Base-by-base conservation (phyloP, 2,888 invertebrate genomes). In the Meteorus cinctellus region DNA sequence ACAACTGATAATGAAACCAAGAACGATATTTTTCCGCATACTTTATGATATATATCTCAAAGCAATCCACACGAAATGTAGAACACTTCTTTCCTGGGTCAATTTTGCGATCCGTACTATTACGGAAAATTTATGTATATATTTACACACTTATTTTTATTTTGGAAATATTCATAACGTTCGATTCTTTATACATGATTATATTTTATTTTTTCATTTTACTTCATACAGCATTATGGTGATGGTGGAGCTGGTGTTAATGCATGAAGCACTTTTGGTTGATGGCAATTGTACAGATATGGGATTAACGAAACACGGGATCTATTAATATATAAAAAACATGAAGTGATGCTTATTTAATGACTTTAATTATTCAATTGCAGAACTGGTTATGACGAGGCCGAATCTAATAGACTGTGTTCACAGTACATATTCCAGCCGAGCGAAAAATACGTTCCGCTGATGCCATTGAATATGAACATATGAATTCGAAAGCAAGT, bases 391-490 rank as follows among this genome's bases (percentile, higher is more conserved):
- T 93, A 92, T 81, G 91, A 91, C 76, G 90, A 92, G 84, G 91
- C 91, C 41, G 92, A 91, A 81, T 91, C 92, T 66, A 91, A 92
- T 82, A 90, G 90, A 75, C 86, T 93, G 67, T 93, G 93, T 82
- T 91, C 92, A 4, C 92, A 92, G 82, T 93, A 92, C 91, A 92
- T 92, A 81, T 93, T 92, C 84, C 91, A 92, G 80, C 93, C 93
- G 0, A 93, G 93, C 51, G 93, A 92, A 78, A 93, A 93, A 86
- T 93, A 93, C 83, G 91, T 92, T 75, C 92, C 93, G 76, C 75
- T 89, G 76, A 87, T 89, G 89, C 87, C 89, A 70, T 77, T 88
- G 19, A 88, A 86, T 81, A 90, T 91, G 51, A 92, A 90, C 75
- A 82, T 84, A 82, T 77, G 79, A 67, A 79, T 78, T 68, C 76